Conservation (phyloP, 2,113 vertebrate genomes). For the Gallinago undulata region DNA sequence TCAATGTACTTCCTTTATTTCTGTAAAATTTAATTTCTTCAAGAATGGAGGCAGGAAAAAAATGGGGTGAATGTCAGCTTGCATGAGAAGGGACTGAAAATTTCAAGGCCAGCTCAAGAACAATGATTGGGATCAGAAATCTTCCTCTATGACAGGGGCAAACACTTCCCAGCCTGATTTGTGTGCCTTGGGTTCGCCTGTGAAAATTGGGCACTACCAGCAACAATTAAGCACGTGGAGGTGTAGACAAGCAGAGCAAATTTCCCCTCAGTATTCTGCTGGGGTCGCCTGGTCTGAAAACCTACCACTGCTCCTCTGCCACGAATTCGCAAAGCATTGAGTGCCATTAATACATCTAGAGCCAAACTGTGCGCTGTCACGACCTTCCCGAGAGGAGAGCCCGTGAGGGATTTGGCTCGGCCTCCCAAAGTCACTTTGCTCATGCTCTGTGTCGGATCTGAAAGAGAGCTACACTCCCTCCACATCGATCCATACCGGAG, state of each 20-base stretch:
- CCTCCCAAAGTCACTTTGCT: not conserved
- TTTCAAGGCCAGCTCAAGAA: not conserved
- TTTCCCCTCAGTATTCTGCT: not conserved
- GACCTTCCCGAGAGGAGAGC: not conserved
- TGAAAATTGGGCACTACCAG: not conserved
- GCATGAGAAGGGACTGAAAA: not conserved
- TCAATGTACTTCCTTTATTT: constrained; percentile 65
- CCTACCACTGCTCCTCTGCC: not conserved
- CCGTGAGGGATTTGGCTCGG: not conserved
- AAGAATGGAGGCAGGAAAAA: not conserved
- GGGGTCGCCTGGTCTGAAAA: not conserved
- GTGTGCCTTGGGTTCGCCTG: not conserved
- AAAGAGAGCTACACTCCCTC: not conserved
- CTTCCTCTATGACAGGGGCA: not conserved
- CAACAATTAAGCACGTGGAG: not conserved
- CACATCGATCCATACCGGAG: accelerated
- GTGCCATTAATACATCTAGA: not conserved
- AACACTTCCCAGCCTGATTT: not conserved
- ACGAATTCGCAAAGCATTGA: not conserved
- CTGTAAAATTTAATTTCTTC: constrained; percentile 61
- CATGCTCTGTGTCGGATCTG: not conserved
- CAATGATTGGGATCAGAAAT: not conserved
- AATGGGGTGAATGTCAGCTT: not conserved
- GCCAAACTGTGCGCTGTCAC: not conserved
- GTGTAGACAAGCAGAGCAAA: not conserved